phyloP scores from a whole-genome alignment of 2,113 vertebrate species.

The Tor tambroides region DNA sequence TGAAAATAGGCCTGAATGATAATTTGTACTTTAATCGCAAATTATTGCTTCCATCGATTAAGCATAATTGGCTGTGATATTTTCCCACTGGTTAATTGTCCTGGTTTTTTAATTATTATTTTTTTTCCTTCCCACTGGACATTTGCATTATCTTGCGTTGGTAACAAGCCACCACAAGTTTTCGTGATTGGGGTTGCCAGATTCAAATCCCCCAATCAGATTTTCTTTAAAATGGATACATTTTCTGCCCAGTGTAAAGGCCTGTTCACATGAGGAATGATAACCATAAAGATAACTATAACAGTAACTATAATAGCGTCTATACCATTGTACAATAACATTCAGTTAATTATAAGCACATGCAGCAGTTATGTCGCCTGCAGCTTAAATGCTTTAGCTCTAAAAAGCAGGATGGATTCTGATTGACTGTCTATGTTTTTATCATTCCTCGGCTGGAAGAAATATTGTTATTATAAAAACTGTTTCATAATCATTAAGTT shows the following conservation, averaged over 20 bases:
- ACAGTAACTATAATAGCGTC: too few relatives aligned
- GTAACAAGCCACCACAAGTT: neutral
- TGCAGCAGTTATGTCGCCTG: neutral
- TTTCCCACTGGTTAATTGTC: too few relatives aligned
- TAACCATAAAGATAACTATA: neutral
- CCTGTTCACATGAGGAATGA: too few relatives aligned
- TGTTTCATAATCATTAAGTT: too few relatives aligned
- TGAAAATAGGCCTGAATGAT: neutral
- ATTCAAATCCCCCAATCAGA: neutral
- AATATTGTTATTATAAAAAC: too few relatives aligned
- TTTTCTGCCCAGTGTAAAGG: neutral
- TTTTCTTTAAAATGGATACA: neutral
- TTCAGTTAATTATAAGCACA: neutral
- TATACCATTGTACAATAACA: neutral
- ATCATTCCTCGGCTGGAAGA: too few relatives aligned
- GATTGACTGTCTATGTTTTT: too few relatives aligned
- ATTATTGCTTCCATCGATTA: neutral
- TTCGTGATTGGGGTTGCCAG: neutral
- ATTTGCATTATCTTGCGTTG: neutral
- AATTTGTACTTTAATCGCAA: neutral
- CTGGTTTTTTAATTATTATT: neutral
- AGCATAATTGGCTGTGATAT: neutral
- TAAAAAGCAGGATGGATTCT: too few relatives aligned
- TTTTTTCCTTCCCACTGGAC: neutral
- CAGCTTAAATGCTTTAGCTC: too few relatives aligned